Percentiles rank a stretch among this genome's conserved stretches.
phyloP scores from a whole-genome alignment of 2,797 vertebrate species.

The Enoplosus armatus region DNA sequence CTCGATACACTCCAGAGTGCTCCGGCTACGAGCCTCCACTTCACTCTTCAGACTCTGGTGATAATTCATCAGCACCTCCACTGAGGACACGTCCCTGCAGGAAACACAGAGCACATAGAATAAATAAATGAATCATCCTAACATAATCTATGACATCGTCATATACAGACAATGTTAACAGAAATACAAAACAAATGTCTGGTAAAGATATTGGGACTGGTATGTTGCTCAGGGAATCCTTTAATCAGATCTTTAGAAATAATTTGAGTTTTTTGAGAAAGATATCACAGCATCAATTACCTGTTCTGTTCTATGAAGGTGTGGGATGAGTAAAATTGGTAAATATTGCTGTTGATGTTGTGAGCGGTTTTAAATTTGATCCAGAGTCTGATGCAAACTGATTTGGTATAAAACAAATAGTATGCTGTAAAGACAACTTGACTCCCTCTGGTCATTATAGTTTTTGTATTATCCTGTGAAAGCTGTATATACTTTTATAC shows the following conservation, averaged over 20 bases:
- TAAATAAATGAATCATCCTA: neutral
- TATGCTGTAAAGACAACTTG: neutral
- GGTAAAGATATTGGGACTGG: neutral
- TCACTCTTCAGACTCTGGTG: slow-evolving; percentile 95
- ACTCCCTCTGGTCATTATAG: neutral
- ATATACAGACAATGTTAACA: neutral
- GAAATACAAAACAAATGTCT: neutral
- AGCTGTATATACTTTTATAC: neutral
- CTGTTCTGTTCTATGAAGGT: neutral
- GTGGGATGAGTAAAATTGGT: neutral
- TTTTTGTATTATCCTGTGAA: neutral
- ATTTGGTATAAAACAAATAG: neutral
- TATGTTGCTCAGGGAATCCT: neutral
- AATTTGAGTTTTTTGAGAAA: neutral
- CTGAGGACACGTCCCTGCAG: slow-evolving; percentile 93
- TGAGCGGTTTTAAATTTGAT: neutral
- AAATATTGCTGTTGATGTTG: neutral
- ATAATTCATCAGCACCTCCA: slow-evolving; percentile 96
- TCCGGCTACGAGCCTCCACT: slow-evolving; percentile 89
- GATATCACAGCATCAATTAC: neutral
- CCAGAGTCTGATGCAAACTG: neutral
- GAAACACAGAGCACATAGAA: slow-evolving; percentile 26
- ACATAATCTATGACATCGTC: neutral
- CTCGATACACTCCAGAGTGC: slow-evolving; percentile 90
- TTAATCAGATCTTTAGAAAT: neutral